Evolutionary conservation across 2,113 vertebrate species (phyloP).

Genomic region (Eupsittula cactorum): DNA sequence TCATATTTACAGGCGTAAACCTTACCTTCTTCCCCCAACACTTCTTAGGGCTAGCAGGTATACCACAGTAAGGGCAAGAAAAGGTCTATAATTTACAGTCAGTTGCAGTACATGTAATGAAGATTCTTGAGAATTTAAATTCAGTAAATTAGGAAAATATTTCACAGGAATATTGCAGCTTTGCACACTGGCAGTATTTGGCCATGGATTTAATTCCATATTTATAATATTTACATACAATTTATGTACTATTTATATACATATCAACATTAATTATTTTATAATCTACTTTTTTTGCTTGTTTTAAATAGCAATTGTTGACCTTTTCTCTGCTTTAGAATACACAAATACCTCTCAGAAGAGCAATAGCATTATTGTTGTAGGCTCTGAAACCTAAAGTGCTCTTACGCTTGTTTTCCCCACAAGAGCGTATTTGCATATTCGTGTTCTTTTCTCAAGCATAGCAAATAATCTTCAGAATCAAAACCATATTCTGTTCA

Average conservation of each 20-base stretch:
- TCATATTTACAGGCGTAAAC: too few relatives aligned
- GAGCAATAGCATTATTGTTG: background rate
- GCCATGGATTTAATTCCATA: background rate
- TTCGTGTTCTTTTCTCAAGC: background rate
- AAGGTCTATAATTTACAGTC: background rate
- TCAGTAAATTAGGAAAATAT: background rate
- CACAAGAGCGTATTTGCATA: accelerated
- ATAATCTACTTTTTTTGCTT: background rate
- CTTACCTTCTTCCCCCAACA: too few relatives aligned
- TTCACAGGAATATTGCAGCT: background rate
- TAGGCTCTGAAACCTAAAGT: background rate
- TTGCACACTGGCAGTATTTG: background rate
- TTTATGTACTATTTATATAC: background rate
- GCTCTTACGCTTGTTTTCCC: background rate
- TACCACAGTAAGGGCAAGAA: background rate
- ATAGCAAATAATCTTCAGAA: background rate
- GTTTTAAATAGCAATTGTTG: background rate
- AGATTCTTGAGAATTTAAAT: background rate
- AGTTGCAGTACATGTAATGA: background rate
- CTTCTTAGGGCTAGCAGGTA: too few relatives aligned
- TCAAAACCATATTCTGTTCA: background rate
- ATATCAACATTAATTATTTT: background rate
- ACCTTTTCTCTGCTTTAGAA: background rate
- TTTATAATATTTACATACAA: background rate
- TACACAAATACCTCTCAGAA: background rate